Conservation (phyloP, 2,888 invertebrate genomes). For the Rotaria magnacalcarata region DNA sequence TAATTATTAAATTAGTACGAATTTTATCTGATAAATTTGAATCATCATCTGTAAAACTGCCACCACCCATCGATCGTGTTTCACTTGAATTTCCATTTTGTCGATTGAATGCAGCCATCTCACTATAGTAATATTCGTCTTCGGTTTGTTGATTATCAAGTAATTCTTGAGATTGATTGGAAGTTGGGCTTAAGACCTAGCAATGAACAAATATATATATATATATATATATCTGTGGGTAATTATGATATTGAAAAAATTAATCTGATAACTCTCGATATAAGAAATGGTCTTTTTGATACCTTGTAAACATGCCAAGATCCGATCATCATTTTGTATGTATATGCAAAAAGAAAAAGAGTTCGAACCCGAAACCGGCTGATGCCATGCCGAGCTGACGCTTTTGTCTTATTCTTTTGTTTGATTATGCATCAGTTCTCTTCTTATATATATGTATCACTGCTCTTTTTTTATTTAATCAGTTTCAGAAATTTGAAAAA, state of each 20-base stretch:
- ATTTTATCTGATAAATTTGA: slow-evolving; percentile 69
- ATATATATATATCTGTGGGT: background rate
- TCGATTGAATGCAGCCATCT: slow-evolving; percentile 25
- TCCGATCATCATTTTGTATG: slow-evolving; percentile 3
- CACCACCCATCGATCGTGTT: slow-evolving; percentile 8
- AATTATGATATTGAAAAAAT: no score
- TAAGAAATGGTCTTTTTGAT: background rate
- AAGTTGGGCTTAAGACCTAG: background rate
- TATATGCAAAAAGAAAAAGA: background rate
- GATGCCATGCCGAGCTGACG: background rate
- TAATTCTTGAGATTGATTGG: background rate
- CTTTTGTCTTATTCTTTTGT: background rate
- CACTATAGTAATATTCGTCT: slow-evolving; percentile 26
- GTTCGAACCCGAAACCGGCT: background rate
- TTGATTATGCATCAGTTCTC: no score
- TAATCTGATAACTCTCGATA: background rate
- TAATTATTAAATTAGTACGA: slow-evolving; percentile 97
- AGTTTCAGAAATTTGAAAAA: background rate
- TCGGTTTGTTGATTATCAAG: slow-evolving; percentile 1
- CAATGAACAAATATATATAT: background rate
- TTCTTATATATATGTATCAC: no score
- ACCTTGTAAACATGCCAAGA: background rate
- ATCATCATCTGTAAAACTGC: slow-evolving; percentile 30
- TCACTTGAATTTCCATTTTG: background rate
- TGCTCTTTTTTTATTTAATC: background rate